Evolutionary conservation across 2,888 invertebrate species (phyloP), one percentile per base, ranked within the genome.

Genomic region (Melipona bicolor): DNA sequence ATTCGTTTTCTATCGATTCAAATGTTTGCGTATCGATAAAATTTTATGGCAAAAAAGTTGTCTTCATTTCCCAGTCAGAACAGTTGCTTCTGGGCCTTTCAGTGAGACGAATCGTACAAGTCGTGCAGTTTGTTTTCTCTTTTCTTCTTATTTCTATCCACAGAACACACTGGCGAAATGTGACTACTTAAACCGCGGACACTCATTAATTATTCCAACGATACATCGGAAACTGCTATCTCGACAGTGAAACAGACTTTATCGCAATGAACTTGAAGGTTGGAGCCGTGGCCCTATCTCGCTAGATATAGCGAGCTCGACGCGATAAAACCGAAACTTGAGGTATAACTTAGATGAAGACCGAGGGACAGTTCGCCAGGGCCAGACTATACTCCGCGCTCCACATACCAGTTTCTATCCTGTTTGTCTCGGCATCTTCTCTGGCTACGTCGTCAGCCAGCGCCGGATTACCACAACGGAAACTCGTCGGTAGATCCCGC

Each of bases 381-480:
- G 73, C 56, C 32, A 70, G 70, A 49, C 77, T 71, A 73, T 82
- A 68, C 75, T 50, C 36, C 32, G 13, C 13, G 54, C 32, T 72
- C 32, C 69, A 36, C 52, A 49, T 49, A 61, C 64, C 69, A 69
- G 82, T 83, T 83, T 78, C 50, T 61, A 21, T 72, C 54, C 56
- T 32, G 62, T 54, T 62, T 74, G 79, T 72, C 73, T 59, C 76
- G 36, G 21, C 79, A 77, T 82, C 79, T 81, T 77, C 61, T 43
- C 74, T 32, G 65, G 84, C 75, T 79, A 79, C 79, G 67, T 78
- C 84, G 81, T 87, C 84, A 78, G 64, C 75, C 61, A 61, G 75
- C 65, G 78, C 9, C 62, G 87, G 84, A 87, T 87, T 87, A 86
- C 82, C 79, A 59, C 73, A 73, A 77, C 79, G 82, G 82, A 81